Base-by-base conservation (phyloP, 1,140 invertebrate species). In the Lordiphosa stackelbergi region DNA sequence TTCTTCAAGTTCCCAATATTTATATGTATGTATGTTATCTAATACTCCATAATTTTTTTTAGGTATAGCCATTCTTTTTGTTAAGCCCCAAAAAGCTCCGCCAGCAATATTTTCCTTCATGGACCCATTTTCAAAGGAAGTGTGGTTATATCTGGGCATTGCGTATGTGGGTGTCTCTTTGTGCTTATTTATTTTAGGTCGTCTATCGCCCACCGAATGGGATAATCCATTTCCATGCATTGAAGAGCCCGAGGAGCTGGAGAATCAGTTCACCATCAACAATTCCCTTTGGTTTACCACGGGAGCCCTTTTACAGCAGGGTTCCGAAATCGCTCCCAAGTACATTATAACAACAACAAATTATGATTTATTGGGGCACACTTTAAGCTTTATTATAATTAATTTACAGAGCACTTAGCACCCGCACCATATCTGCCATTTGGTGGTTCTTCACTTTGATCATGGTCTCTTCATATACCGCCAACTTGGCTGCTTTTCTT, bases 371-470 rank as follows among this genome's bases (percentile, higher is more conserved):
- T 4, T 10, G 13, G 5, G 11, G n/a, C 13, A 8, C 35, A 12
- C 2, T 38, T 10, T 6, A 2, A 7, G 10, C 13, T 5, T 36
- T 8, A 16, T 5, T 1, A 24, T 24, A 4, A 24, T 24, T 22
- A 11, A 31, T 46, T 40, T 85, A 38, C 66, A 94, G 94, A 68
- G 94, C 94, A 11, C 91, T 93, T 64, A 94, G 94, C 2, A 95
- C 94, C 0, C 90, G 95, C 19, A 92, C 95, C 54, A 90, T 94
- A 51, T 93, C 94, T 0, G 92, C 92, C 9, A 93, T 93, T 43
- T 99, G 97, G 96, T 98, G 95, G 94, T 95, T 98, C 79, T 98
- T 98, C 85, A 97, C 95, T 2, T 89, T 98, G 8, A 98, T 98
- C 53, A 96, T 99, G 88, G 96, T 97, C 5, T 96, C 96, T 11